Base-by-base conservation (phyloP, 1,140 invertebrate genomes). In the Apolygus lucorum region DNA sequence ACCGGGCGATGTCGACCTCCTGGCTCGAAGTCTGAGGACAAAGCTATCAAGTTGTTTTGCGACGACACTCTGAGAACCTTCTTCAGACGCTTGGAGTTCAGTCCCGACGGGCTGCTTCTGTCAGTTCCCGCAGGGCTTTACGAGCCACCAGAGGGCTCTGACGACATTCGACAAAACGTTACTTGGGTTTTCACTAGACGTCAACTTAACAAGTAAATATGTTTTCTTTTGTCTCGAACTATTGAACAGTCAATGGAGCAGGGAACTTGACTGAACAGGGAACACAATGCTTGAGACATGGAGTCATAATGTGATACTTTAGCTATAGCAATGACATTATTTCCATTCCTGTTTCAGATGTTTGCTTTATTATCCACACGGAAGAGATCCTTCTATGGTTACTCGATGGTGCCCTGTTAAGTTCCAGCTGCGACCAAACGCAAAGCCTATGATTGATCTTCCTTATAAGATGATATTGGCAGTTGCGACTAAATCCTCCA, bases 1-100 rank as follows among this genome's bases (percentile, higher is more conserved):
- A 85, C 90, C 21, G 82, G 81, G 73, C 93, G 90, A 78, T 84
- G 88, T 4, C 81, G 80, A 29, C 49, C 67, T 13, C 73, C 73
- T 25, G 62, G 69, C 1, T 21, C 63, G 1, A 25, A 52, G 25
- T 74, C 89, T n/a, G 81, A 85, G 70, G 82, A 83, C 0, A 85
- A 87, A 74, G 79, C 79, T 65, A 80, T 88, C 1, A 83, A 88
- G 63, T 82, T 97, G 29, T 99, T 93, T 78, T 89, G 96, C 76
- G 96, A 98, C 78, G 95, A 98, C 77, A 96, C 94, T 0, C 85
- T 98, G 62, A 91, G 94, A 77, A 94, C 95, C 1, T 98, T 93
- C 79, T 98, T 92, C 76, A 82, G 96, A 63, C 83, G 96, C 63
- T 77, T 98, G 1, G 84, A 86, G 25, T 98, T 95, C 76, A 91